phyloP scores from a whole-genome alignment of 2,797 vertebrate genomes.

The Ctenochaetus hawaiiensis region DNA sequence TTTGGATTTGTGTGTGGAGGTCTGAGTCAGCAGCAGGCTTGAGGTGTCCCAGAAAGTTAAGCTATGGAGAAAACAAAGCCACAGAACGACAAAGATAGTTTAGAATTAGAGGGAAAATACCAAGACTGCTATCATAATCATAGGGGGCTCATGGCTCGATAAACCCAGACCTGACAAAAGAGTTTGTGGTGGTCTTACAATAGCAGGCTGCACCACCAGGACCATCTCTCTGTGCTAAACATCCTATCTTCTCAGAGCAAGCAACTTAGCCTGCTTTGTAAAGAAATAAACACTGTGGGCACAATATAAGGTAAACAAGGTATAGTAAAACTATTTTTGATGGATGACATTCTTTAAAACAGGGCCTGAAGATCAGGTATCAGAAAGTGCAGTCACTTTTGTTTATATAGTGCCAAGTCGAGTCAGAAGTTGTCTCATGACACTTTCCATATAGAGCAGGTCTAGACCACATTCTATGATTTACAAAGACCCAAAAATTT shows the following conservation, averaged over 20 bases:
- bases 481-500: no score
- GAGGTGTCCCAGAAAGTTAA: conserved; percentile 6
- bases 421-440: no score
- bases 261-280: background rate
- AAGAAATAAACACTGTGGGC: background rate
- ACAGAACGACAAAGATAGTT: conserved; percentile 15
- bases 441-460: no score
- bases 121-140: conserved; percentile 7
- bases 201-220: background rate
- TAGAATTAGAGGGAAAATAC: conserved; percentile 16
- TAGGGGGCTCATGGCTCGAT: conserved; percentile 2
- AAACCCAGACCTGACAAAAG: background rate
- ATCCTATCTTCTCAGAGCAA: background rate
- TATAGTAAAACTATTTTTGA: background rate
- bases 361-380: background rate
- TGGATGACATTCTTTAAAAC: background rate
- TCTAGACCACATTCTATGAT: no score
- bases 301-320: background rate
- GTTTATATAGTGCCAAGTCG: no score
- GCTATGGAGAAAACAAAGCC: conserved; percentile 10
- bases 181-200: background rate
- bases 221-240: background rate
- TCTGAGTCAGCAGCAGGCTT: conserved; percentile 8
- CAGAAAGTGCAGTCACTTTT: no score
- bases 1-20: background rate